Percentiles rank a stretch among this genome's conserved stretches.
Evolutionary conservation across 2,113 vertebrate genomes (phyloP).

Genomic region (Ia io): DNA sequence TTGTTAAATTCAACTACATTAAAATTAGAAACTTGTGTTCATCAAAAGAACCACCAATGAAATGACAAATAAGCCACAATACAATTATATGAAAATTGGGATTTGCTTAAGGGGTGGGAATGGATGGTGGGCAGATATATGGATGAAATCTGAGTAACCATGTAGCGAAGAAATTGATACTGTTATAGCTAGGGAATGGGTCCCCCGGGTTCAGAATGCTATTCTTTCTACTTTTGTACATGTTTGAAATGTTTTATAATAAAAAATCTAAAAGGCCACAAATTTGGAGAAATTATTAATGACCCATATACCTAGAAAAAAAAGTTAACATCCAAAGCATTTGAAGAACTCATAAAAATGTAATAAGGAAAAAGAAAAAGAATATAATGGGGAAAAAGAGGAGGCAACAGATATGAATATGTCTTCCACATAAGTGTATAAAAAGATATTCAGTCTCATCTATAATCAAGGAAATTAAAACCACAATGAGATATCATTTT

Average conservation of each 20-base stretch:
- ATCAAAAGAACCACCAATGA: background rate
- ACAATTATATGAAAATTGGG: background rate
- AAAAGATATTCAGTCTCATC: background rate
- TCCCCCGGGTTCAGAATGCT: background rate
- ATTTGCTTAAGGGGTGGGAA: background rate
- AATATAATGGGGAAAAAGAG: background rate
- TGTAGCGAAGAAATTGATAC: background rate
- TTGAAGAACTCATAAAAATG: conserved; percentile 8
- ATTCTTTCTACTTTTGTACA: background rate
- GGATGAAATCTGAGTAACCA: background rate
- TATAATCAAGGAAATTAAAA: conserved; percentile 1
- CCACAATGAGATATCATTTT: background rate
- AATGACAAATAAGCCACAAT: background rate
- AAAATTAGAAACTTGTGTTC: background rate
- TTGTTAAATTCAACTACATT: background rate
- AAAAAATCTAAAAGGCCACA: background rate
- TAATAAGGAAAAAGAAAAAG: background rate
- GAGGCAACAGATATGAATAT: background rate
- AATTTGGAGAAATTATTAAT: background rate
- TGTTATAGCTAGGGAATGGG: rapidly evolving
- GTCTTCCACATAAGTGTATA: background rate
- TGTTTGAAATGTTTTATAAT: background rate
- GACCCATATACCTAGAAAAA: background rate
- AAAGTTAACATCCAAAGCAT: background rate
- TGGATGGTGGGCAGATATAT: background rate